Base-by-base conservation (phyloP, 2,888 invertebrate species). In the Ormyrus labotus region DNA sequence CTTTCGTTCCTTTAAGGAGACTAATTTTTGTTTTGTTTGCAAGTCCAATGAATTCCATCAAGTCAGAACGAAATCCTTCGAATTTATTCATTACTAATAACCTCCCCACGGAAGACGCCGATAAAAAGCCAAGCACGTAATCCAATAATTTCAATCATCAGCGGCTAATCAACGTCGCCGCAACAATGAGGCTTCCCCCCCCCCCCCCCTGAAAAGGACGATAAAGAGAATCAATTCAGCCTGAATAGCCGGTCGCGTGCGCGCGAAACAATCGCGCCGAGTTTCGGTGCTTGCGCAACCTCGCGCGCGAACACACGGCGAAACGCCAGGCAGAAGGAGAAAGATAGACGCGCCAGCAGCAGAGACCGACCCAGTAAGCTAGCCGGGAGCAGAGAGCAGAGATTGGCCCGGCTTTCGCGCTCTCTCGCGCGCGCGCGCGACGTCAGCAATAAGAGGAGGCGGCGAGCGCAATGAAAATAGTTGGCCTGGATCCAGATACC, bases 401-500 rank as follows among this genome's bases (percentile, higher is more conserved):
- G 81, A 81, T 83, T 83, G 81, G 83, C 77, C 69, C 60, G 73
- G 83, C 80, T 71, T 19, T 19, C 19, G 19, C 19, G 19, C 19
- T 19, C 19, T 19, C 19, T 19, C 19, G 1, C 19, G 61, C 71
- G 19, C 19, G 57, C 19, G 61, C 50, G 85, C 84, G 75, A 82
- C 83, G 82, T 85, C 85, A 84, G 84, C 84, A 84, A 85, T 83
- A 83, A 83, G 83, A 68, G 83, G 80, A 19, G 55, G 78, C 72
- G 80, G 81, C 78, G 82, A 65, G 83, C 19, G 19, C 83, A 83
- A 84, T 82, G 84, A 84, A 85, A 84, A 85, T 84, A 85, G 83
- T 85, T 85, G 84, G 85, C 84, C 78, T 77, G 82, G 76, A 81
- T 85, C 84, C 85, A 85, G 83, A 81, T 80, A 81, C 50, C 81